Evolutionary conservation across 2,888 invertebrate species (phyloP), one percentile per base, ranked within the genome.

Genomic region (Idaea aversata): DNA sequence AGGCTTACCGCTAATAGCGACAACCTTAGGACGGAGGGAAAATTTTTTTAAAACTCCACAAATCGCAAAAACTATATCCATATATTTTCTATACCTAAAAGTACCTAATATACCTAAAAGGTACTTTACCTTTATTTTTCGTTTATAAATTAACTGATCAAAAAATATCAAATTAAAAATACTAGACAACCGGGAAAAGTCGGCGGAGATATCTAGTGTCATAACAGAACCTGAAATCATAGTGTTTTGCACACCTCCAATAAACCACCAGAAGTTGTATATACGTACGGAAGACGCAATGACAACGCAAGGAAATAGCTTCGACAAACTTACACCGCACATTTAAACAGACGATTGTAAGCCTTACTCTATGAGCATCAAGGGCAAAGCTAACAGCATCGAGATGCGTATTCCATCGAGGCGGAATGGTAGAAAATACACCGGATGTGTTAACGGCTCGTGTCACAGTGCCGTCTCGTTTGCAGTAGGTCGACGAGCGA

Each of bases 381-480:
- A 63, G 34, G 63, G 61, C 65, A 34, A 59, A 58, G 34, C 16
- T n/a, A 34, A 5, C 57, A 65, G 65, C 67, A 62, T 61, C 65
- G 35, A 15, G 62, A 72, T 75, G 75, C 77, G 73, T 76, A 72
- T 72, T 72, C 75, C 74, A 76, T 77, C 77, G 78, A 75, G 67
- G 67, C 71, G 74, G 75, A 73, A 71, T 75, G 70, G 75, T 67
- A 71, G 78, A 78, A 78, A 78, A 77, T 76, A 73, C 76, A 75
- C 70, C 76, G 81, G 80, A 78, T 77, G 80, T 78, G 81, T 79
- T 80, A 79, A 80, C 78, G 78, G 71, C 70, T 61, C 65, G 34
- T 38, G 65, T 36, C 69, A 68, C 71, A 70, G 69, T 10, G 47
- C 15, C 13, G 35, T 57, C 15, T 58, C 7, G 25, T 25, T 6